Evolutionary conservation across 2,888 invertebrate species (phyloP), one percentile per base, ranked within the genome.

Genomic region (Athalia cordata): DNA sequence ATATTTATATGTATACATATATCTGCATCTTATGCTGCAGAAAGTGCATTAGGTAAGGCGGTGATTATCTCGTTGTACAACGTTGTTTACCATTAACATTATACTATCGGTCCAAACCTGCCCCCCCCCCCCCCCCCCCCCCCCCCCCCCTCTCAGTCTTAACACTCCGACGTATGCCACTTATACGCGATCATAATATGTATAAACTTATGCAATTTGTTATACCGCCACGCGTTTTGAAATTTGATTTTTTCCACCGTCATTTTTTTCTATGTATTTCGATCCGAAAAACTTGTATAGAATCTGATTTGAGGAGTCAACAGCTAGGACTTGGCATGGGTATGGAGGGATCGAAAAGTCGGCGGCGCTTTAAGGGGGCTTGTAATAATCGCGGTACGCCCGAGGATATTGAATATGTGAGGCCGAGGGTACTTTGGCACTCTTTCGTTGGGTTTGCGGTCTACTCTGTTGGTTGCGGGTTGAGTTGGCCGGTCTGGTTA

Each of bases 21-120:
- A 8, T 5, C 15, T 29, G 43, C 8, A 43, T 5, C 11, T 9
- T 62, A 62, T 62, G 9, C 29, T 9, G n/a, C 72, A 47, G 72
- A 72, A 72, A 72, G 72, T 72, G 72, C 72, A 72, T 72, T 72
- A 72, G 72, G 72, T 72, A 72, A 72, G 72, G 57, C 72, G 72
- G 72, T 72, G 72, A 72, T 72, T 72, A 72, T 72, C 72, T 72
- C 72, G 72, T 72, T 72, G 72, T 72, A 72, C 72, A 72, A 13
- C 72, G 72, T 72, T 29, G 29, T 29, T 72, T 47, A n/a, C 72
- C 72, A 72, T 72, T 72, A 72, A 59, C 72, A 72, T 72, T 72
- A 72, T 29, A 29, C 72, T 72, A 72, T 72, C 72, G 59, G 72
- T 72, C 72, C 57, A 72, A 72, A 72, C 52, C 59, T 52, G 13